A percentile compares a stretch with the other conserved stretches of the same genome.
Evolutionary conservation across 2,797 vertebrate genomes (phyloP).

Genomic region (Pachyuromys duprasi): DNA sequence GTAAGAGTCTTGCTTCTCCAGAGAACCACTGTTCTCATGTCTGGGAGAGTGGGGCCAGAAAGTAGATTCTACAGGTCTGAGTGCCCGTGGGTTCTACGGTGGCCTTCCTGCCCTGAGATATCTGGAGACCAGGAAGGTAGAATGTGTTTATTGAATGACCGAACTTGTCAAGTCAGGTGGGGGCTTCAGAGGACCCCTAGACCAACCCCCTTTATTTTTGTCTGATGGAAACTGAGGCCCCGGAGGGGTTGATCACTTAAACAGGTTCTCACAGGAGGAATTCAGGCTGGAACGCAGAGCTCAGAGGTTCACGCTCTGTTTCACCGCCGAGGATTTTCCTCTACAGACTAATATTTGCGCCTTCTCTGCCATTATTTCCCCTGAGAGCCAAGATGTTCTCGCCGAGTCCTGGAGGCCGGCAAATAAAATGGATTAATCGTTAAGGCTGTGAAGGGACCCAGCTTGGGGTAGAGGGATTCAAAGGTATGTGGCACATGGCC

Average conservation of each 20-base stretch:
- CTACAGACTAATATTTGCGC: not conserved
- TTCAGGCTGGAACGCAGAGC: not conserved
- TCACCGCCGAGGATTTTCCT: not conserved
- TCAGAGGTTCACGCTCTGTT: not conserved
- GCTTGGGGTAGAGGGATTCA: not conserved
- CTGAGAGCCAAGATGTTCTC: not conserved
- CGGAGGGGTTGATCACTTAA: not conserved
- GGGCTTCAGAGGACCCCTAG: not conserved
- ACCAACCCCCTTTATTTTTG: not conserved
- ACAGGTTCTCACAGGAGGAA: not conserved
- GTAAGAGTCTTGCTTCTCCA: not conserved
- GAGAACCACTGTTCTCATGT: not conserved
- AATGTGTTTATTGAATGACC: not conserved
- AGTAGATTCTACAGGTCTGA: not conserved
- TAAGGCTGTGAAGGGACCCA: not conserved
- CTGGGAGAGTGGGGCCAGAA: not conserved
- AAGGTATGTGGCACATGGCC: not conserved
- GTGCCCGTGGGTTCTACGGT: not conserved
- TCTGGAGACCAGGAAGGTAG: not conserved
- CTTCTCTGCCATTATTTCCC: not conserved
- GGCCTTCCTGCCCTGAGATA: not conserved
- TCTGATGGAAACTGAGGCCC: not conserved
- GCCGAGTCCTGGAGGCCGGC: slow-evolving; percentile 1
- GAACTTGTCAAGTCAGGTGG: not conserved
- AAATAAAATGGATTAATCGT: slow-evolving; percentile 6